Percentiles rank a stretch among this genome's conserved stretches.
phyloP scores from a whole-genome alignment of 92 coral and sea anemone species.

The Virgularia gustaviana region DNA sequence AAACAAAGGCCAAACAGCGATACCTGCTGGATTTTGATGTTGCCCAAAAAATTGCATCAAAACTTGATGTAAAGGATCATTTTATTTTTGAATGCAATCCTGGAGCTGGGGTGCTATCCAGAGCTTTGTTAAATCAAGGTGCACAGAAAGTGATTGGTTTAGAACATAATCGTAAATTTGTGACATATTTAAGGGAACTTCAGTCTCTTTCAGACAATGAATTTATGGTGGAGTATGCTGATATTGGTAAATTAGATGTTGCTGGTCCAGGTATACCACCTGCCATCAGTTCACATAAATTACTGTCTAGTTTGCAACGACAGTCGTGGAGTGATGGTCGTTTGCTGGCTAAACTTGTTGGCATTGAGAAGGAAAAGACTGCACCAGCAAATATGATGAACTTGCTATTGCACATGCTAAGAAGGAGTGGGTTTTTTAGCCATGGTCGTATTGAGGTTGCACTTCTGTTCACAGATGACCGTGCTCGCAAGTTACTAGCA shows the following conservation, averaged over 20 bases:
- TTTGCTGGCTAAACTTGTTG: conserved; percentile 77
- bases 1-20: conserved; percentile 61
- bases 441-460: conserved; percentile 80
- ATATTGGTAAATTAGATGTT: conserved; percentile 90
- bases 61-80: conserved; percentile 56
- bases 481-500: conserved; percentile 77
- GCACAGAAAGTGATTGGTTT: conserved; percentile 73
- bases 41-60: conserved; percentile 64
- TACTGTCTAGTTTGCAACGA: conserved; percentile 51
- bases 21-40: conserved; percentile 66
- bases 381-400: conserved; percentile 68
- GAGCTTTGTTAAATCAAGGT: conserved; percentile 76
- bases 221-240: conserved; percentile 62
- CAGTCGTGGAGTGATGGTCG: conserved; percentile 64
- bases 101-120: conserved; percentile 74
- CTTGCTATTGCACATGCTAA: conserved; percentile 61
- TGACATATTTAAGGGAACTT: conserved; percentile 54
- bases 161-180: conserved; percentile 82
- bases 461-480: conserved; percentile 73
- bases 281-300: conserved; percentile 71
- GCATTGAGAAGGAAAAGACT: conserved; percentile 66
- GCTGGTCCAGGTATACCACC: conserved; percentile 68
- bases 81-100: conserved; percentile 71
- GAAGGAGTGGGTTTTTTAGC: conserved; percentile 71
- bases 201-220: conserved; percentile 40